Evolutionary conservation across 2,797 vertebrate genomes (phyloP).

Genomic region (Cynodonichthys magdalenae): DNA sequence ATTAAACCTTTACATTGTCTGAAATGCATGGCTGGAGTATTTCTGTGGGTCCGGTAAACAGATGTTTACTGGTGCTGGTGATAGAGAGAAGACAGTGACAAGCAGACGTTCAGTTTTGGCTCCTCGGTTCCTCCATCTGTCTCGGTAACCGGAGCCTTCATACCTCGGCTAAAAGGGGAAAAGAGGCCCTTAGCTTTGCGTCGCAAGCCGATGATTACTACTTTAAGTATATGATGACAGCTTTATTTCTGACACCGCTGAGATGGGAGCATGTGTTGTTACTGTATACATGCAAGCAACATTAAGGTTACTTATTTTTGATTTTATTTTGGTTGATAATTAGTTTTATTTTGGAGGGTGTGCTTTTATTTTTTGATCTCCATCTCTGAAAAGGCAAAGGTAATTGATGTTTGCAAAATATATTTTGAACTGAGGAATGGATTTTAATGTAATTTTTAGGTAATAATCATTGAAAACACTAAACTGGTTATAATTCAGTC

Average conservation of each 20-base stretch:
- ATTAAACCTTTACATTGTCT: too few species aligned
- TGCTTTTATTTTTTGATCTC: too few species aligned
- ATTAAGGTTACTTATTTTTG: slow-evolving; percentile 21
- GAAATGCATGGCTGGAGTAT: background rate
- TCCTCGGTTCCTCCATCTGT: slow-evolving; percentile 42
- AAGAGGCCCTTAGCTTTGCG: slow-evolving; percentile 39
- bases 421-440: too few species aligned
- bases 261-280: slow-evolving; percentile 31
- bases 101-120: slow-evolving; percentile 32
- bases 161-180: slow-evolving; percentile 57
- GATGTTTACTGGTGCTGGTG: slow-evolving; percentile 42
- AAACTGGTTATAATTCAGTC: too few species aligned
- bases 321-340: too few species aligned
- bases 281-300: slow-evolving; percentile 15
- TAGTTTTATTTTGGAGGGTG: too few species aligned
- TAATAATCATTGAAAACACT: too few species aligned
- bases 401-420: too few species aligned
- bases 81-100: slow-evolving; percentile 40
- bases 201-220: slow-evolving; percentile 41
- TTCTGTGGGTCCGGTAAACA: slow-evolving; percentile 23
- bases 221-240: slow-evolving; percentile 44
- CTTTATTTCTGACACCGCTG: slow-evolving; percentile 47
- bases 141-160: slow-evolving; percentile 54
- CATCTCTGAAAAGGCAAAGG: too few species aligned
- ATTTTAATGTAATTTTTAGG: too few species aligned